A percentile compares a stretch with the other conserved stretches of the same genome.
Evolutionary conservation across 2,113 vertebrate species (phyloP).

Genomic region (Epinephelus lanceolatus): DNA sequence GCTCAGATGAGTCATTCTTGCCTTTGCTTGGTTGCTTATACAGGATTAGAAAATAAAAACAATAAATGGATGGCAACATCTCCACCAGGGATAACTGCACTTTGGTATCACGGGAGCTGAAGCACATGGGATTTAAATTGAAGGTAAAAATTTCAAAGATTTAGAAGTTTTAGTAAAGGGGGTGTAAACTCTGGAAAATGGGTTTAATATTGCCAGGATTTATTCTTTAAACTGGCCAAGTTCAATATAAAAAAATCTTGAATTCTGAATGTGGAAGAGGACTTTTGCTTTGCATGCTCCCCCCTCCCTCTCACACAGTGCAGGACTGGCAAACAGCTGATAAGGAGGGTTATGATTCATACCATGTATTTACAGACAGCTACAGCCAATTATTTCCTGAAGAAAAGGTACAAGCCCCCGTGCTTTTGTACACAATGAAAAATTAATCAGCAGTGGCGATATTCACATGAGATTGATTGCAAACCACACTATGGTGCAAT

Average conservation of each 20-base stretch:
- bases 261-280: constrained; percentile 29
- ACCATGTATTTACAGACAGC: constrained; percentile 64
- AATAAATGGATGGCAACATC: constrained; percentile 14
- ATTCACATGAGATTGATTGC: constrained; percentile 65
- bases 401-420: constrained; percentile 45
- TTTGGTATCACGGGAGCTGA: constrained; percentile 4
- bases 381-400: constrained; percentile 63
- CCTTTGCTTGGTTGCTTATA: neutral
- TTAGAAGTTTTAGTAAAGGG: neutral
- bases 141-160: neutral
- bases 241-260: constrained; percentile 18
- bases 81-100: constrained; percentile 15
- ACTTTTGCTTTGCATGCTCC: constrained; percentile 15
- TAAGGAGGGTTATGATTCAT: constrained; percentile 70
- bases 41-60: constrained; percentile 18
- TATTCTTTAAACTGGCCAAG: constrained; percentile 27
- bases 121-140: constrained; percentile 27
- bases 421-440: constrained; percentile 60
- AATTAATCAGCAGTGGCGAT: constrained; percentile 58
- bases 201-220: constrained; percentile 17
- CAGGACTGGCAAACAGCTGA: constrained; percentile 65
- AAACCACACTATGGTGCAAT: constrained; percentile 40
- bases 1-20: constrained; percentile 13
- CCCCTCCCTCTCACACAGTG: constrained; percentile 25
- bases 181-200: constrained; percentile 19